A percentile compares a stretch with the other conserved stretches of the same genome.
Evolutionary conservation across 2,113 vertebrate species (phyloP).

Genomic region (Microtus ochrogaster): DNA sequence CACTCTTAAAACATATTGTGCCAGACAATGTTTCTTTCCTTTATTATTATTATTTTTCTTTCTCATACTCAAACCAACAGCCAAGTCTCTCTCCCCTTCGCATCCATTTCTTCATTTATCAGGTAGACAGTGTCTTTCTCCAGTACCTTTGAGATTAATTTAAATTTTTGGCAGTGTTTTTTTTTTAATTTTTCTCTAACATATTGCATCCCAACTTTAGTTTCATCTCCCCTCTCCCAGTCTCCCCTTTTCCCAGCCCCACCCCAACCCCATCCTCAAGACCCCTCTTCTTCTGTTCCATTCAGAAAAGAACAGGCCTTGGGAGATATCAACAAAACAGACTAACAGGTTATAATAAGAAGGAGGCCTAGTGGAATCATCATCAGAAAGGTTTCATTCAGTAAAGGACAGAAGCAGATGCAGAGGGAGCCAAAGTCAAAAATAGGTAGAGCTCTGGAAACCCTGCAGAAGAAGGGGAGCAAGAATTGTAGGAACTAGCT

Average conservation of each 20-base stretch:
- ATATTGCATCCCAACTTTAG: too few relatives aligned
- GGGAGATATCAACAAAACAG: neutral
- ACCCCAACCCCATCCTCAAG: too few relatives aligned
- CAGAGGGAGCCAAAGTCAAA: neutral
- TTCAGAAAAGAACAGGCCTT: neutral
- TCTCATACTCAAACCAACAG: constrained; percentile 17
- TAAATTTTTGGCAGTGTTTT: too few relatives aligned
- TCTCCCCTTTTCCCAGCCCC: too few relatives aligned
- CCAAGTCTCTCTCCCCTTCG: neutral
- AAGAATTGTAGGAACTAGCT: neutral
- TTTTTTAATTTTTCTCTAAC: too few relatives aligned
- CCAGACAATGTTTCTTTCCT: neutral
- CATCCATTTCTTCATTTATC: neutral
- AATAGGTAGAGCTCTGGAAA: neutral
- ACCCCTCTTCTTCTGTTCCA: too few relatives aligned
- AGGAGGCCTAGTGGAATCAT: rapidly evolving
- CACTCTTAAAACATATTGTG: neutral
- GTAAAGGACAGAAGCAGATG: neutral
- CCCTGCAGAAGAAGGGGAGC: rapidly evolving
- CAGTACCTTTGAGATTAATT: neutral
- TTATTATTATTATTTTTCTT: neutral
- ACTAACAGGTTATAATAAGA: neutral
- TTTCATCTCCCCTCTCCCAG: too few relatives aligned
- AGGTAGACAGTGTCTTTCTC: neutral
- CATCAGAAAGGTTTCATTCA: neutral